phyloP scores from a whole-genome alignment of 2,888 invertebrate species.

The Rhagophthalmus giganteus region DNA sequence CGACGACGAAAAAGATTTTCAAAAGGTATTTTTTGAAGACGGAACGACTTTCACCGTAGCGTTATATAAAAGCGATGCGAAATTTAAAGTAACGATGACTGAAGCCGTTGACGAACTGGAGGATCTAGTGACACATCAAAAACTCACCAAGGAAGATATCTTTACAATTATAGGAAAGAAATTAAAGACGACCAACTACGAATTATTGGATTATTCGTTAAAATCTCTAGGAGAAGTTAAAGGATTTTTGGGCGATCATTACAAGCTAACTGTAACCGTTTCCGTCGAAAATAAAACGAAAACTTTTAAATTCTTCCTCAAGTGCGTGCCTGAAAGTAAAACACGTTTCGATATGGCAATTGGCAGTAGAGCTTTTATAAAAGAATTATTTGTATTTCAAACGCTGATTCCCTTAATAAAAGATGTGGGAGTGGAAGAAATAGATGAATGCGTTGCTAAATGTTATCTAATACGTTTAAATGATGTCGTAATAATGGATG shows the following conservation, averaged over 20 bases:
- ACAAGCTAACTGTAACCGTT: conserved; percentile 36
- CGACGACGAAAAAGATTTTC: conserved; percentile 8
- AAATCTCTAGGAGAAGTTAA: conserved; percentile 33
- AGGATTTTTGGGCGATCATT: conserved; percentile 33
- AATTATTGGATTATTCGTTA: background rate
- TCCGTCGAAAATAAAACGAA: background rate
- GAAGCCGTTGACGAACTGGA: conserved; percentile 18
- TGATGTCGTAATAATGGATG: conserved; percentile 49
- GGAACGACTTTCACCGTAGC: conserved; percentile 1
- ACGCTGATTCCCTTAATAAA: conserved; percentile 1
- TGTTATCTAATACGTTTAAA: conserved; percentile 30
- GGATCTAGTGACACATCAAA: too few relatives aligned
- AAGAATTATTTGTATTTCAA: conserved; percentile 9
- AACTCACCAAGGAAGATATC: background rate
- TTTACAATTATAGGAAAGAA: background rate
- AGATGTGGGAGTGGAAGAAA: background rate
- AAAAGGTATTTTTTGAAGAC: conserved; percentile 15
- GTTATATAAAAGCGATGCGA: conserved; percentile 15
- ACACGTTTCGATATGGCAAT: conserved; percentile 29
- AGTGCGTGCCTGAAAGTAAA: conserved; percentile 33
- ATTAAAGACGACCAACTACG: background rate
- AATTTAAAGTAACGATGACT: conserved; percentile 12
- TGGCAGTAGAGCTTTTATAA: conserved; percentile 23
- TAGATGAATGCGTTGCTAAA: conserved; percentile 23
- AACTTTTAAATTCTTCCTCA: conserved; percentile 38